Evolutionary conservation across 2,113 vertebrate genomes (phyloP).

Genomic region (Trochalopteron elliotii): DNA sequence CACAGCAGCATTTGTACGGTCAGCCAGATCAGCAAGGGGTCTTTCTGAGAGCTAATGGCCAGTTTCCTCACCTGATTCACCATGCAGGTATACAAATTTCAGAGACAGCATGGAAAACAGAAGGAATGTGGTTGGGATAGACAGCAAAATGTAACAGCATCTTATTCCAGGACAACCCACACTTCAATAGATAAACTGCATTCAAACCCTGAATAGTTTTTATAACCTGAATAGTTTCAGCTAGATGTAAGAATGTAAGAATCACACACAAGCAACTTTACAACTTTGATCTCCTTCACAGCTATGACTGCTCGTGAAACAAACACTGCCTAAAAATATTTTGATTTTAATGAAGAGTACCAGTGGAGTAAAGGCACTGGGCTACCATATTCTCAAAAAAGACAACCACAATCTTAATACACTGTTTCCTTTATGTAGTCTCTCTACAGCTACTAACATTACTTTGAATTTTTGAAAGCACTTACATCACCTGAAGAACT

Average conservation of each 20-base stretch:
- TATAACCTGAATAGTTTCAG: not conserved
- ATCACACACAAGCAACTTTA: not conserved
- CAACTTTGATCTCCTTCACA: not conserved
- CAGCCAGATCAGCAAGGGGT: not conserved
- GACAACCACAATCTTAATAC: not conserved
- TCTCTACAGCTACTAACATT: not conserved
- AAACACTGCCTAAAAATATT: not conserved
- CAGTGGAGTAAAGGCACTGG: not conserved
- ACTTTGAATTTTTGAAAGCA: not conserved
- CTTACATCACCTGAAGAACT: not conserved
- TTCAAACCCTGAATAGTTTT: not conserved
- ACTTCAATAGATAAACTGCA: not conserved
- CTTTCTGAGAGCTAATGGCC: not conserved
- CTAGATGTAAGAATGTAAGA: not conserved
- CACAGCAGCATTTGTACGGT: not conserved
- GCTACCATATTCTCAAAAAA: not conserved
- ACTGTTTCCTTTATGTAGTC: not conserved
- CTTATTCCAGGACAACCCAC: not conserved
- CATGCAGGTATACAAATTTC: not conserved
- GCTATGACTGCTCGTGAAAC: not conserved
- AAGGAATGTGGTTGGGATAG: not conserved
- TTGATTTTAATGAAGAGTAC: not conserved
- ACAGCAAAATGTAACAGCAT: not conserved
- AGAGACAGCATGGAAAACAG: accelerated
- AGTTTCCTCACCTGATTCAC: not conserved